These are phyloP conservation scores for Helicoverpa assulta DNA, from an alignment of 2,888 invertebrate species.

Conservation along the genomic window DNA sequence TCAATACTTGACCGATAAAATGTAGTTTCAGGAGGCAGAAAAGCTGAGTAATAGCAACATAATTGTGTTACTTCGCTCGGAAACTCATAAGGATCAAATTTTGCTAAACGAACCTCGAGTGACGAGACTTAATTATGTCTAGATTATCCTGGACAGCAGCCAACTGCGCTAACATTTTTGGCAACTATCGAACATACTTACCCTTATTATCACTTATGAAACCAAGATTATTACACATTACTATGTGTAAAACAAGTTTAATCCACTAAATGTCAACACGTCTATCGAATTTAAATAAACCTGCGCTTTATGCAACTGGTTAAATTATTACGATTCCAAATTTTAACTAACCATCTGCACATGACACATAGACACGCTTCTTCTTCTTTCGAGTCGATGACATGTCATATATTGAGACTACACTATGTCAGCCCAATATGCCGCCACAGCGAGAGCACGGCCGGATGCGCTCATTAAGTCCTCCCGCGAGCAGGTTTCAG, in stretches of 20 bases:
- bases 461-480: no score
- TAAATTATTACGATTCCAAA: not conserved
- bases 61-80: slow-evolving; percentile 4
- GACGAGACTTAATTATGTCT: slow-evolving; percentile 1
- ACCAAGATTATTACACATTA: not conserved
- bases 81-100: not conserved
- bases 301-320: not conserved
- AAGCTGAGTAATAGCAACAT: not conserved
- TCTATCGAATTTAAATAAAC: not conserved
- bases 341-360: slow-evolving; percentile 1
- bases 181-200: not conserved
- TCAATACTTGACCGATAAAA: no score
- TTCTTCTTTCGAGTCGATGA: no score
- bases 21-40: not conserved
- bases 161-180: not conserved
- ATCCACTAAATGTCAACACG: not conserved
- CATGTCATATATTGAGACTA: no score
- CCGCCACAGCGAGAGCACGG: no score
- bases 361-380: not conserved
- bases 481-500: no score
- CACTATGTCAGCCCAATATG: no score
- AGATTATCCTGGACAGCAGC: not conserved
- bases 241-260: not conserved
- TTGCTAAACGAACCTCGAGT: not conserved
- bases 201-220: not conserved